phyloP scores from a whole-genome alignment of 2,888 invertebrate genomes.

The Brachyopa scutellaris region DNA sequence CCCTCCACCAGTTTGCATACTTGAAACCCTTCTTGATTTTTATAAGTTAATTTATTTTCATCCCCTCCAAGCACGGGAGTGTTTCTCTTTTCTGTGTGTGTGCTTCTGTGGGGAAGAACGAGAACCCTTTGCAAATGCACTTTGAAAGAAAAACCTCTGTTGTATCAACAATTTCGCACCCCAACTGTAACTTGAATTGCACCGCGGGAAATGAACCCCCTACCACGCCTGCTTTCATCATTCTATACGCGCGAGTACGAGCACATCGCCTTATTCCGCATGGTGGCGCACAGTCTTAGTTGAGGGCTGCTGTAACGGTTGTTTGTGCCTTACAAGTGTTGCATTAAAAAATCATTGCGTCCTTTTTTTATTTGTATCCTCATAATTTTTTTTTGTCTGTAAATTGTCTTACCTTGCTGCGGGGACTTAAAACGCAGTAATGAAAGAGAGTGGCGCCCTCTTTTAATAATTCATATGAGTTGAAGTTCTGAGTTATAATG shows the following conservation, averaged over 20 bases:
- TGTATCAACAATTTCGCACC: constrained; percentile 65
- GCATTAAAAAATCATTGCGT: constrained; percentile 71
- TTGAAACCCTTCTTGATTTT: constrained; percentile 71
- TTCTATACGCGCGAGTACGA: not conserved
- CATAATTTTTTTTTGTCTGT: too few species aligned
- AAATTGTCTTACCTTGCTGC: constrained; percentile 55
- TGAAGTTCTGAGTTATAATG: constrained; percentile 42
- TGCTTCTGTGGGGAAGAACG: constrained; percentile 16
- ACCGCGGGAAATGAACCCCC: constrained; percentile 50
- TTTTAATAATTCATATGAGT: constrained; percentile 64
- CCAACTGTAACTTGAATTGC: constrained; percentile 28
- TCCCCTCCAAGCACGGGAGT: constrained; percentile 1
- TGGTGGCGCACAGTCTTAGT: constrained; percentile 5
- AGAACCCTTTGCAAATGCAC: constrained; percentile 51
- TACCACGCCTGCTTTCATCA: not conserved
- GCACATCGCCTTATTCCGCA: constrained; percentile 24
- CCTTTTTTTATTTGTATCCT: constrained; percentile 9
- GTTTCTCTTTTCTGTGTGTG: not conserved
- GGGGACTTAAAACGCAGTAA: not conserved
- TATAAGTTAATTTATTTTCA: constrained; percentile 72
- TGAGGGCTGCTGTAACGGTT: constrained; percentile 32
- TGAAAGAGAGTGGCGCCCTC: constrained; percentile 22
- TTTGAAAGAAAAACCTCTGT: constrained; percentile 34
- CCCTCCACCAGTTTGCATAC: constrained; percentile 60
- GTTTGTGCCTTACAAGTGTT: constrained; percentile 61